Evolutionary conservation across 2,888 invertebrate genomes (phyloP).

Genomic region (Scaptomyza cyrtandrae): DNA sequence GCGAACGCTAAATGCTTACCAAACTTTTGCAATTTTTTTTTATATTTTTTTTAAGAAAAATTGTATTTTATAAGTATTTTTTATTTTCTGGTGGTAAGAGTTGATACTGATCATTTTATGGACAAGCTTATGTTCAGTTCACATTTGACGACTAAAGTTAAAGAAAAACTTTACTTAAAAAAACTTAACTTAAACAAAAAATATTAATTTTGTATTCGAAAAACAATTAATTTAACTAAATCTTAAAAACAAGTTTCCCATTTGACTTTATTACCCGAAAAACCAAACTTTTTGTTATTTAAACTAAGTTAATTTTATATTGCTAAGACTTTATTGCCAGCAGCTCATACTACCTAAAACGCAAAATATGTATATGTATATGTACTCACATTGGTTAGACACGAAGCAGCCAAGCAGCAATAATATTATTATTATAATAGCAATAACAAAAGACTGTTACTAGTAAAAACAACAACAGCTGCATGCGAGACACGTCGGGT

Average conservation of each 20-base stretch:
- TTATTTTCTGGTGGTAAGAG: neutral
- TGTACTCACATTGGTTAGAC: constrained; percentile 31
- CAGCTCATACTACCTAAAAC: constrained; percentile 30
- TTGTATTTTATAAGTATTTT: neutral
- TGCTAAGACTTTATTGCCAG: constrained; percentile 15
- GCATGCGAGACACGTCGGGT: constrained; percentile 38
- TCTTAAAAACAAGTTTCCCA: neutral
- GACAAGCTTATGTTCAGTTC: neutral
- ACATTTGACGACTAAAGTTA: too few species aligned
- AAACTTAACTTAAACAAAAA: too few species aligned
- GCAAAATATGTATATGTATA: constrained; percentile 8
- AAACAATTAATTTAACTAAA: neutral
- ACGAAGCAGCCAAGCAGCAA: constrained; percentile 59
- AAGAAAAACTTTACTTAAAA: too few species aligned
- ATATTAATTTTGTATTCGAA: neutral
- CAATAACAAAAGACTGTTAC: constrained; percentile 34
- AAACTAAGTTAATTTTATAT: constrained; percentile 34
- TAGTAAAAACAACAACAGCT: constrained; percentile 50
- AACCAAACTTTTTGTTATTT: neutral
- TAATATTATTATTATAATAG: constrained; percentile 54
- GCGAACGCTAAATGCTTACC: constrained; percentile 2
- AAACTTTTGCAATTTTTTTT: constrained; percentile 7
- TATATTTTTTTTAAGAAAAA: constrained; percentile 3
- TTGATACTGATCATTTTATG: neutral
- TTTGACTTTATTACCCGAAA: constrained; percentile 15